These are phyloP conservation scores for Drosophila persimilis DNA, from an alignment of 1,140 invertebrate genomes.

Conservation along the genomic window DNA sequence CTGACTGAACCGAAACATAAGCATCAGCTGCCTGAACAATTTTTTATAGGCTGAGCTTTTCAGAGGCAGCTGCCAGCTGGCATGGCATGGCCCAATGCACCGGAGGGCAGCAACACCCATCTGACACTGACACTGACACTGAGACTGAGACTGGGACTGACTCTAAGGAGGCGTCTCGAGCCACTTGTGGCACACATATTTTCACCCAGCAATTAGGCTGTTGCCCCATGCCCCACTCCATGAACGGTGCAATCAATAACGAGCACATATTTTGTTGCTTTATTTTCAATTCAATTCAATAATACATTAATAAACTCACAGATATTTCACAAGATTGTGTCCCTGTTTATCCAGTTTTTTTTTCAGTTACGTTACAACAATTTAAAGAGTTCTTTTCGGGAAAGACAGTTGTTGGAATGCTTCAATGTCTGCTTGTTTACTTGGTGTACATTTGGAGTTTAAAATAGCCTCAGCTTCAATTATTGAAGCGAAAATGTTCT, in stretches of 20 bases:
- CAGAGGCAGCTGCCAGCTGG: no score
- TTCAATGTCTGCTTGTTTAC: no score
- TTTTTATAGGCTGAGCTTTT: slow-evolving; percentile 22
- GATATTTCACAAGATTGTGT: background rate
- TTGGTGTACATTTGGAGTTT: no score
- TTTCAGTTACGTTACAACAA: no score
- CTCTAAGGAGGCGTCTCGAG: slow-evolving; percentile 4
- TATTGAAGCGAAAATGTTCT: no score
- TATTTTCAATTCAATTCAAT: no score
- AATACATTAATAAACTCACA: no score
- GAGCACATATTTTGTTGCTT: no score
- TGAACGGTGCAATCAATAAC: background rate
- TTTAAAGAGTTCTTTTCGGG: no score
- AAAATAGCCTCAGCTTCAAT: no score
- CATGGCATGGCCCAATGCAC: slow-evolving; percentile 44
- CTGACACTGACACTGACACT: slow-evolving; percentile 22
- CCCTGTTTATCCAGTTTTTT: slow-evolving; percentile 17
- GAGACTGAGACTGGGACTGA: slow-evolving; percentile 8
- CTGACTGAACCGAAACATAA: slow-evolving; percentile 27
- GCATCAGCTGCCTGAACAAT: slow-evolving; percentile 10
- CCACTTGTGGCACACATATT: slow-evolving; percentile 67
- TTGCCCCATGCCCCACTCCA: slow-evolving; percentile 21
- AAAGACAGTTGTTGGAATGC: no score
- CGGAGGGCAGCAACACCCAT: slow-evolving; percentile 31
- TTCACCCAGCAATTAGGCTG: slow-evolving; percentile 61